phyloP scores from a whole-genome alignment of 37 sponge, comb jelly and placozoan genomes.

The Trichoplax adhaerens region DNA sequence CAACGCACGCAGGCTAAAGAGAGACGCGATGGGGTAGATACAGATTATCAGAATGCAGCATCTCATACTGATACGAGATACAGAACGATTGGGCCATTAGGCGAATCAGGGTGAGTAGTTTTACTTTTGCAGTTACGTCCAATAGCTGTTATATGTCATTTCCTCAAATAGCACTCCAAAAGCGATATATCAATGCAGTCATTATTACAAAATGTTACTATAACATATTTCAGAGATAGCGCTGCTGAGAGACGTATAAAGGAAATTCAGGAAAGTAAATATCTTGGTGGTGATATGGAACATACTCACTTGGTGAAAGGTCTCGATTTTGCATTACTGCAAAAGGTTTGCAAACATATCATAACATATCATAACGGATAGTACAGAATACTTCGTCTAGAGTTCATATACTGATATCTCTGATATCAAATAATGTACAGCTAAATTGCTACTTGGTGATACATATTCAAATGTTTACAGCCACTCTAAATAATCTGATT shows the following conservation, averaged over 20 bases:
- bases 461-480: no score
- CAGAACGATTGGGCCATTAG: conserved; percentile 40
- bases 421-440: no score
- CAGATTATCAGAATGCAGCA: conserved; percentile 39
- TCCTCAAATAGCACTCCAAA: no score
- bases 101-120: background rate
- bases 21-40: conserved; percentile 54
- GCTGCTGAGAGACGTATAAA: conserved; percentile 50
- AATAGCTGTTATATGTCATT: background rate
- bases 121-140: background rate
- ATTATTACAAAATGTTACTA: no score
- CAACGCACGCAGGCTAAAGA: conserved; percentile 50
- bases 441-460: no score
- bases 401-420: no score
- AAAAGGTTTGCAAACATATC: conserved; percentile 48
- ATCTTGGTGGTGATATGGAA: conserved; percentile 93
- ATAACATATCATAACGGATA: no score
- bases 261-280: conserved; percentile 87
- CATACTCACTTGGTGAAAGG: conserved; percentile 99
- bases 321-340: conserved; percentile 83
- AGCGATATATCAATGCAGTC: no score
- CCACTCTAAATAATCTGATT: no score
- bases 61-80: conserved; percentile 28
- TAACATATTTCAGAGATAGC: background rate
- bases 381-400: no score